Percentiles rank a stretch among this genome's conserved stretches.
Conservation (phyloP, 2,113 vertebrate species). For the Carassius auratus region DNA sequence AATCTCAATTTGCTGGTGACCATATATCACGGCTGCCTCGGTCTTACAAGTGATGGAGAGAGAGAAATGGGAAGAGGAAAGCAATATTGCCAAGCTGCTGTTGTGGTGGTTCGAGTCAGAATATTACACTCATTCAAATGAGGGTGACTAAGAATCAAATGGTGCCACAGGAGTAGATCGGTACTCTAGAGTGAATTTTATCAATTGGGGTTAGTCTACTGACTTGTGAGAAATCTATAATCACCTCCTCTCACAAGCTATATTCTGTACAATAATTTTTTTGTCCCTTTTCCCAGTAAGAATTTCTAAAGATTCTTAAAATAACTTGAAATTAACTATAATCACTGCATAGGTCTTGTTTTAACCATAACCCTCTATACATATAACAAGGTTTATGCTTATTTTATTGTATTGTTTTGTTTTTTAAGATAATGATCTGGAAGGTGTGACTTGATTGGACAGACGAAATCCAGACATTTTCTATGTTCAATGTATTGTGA, state of each 20-base stretch:
- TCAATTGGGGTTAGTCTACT: not conserved
- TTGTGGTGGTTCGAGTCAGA: constrained; percentile 51
- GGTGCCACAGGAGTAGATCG: not conserved
- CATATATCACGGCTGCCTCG: constrained; percentile 71
- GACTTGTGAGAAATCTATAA: not conserved
- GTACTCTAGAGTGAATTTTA: not conserved
- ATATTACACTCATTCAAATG: constrained; percentile 52
- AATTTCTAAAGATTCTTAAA: not conserved
- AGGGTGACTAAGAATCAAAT: constrained; percentile 5
- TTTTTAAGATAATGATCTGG: not conserved
- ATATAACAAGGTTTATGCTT: not conserved
- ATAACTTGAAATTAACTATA: too few relatives aligned
- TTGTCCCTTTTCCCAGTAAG: not conserved
- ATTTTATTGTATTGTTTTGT: too few relatives aligned
- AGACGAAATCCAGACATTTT: not conserved
- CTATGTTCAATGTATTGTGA: not conserved
- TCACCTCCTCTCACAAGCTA: not conserved
- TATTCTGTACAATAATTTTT: not conserved
- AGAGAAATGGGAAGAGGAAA: constrained; percentile 57
- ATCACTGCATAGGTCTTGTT: not conserved
- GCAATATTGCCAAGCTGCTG: constrained; percentile 66
- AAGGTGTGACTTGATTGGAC: not conserved
- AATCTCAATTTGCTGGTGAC: constrained; percentile 76
- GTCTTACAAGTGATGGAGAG: constrained; percentile 59
- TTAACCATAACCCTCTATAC: not conserved